Evolutionary conservation across 2,888 invertebrate species (phyloP).

Genomic region (Dicyrtoma fusca): DNA sequence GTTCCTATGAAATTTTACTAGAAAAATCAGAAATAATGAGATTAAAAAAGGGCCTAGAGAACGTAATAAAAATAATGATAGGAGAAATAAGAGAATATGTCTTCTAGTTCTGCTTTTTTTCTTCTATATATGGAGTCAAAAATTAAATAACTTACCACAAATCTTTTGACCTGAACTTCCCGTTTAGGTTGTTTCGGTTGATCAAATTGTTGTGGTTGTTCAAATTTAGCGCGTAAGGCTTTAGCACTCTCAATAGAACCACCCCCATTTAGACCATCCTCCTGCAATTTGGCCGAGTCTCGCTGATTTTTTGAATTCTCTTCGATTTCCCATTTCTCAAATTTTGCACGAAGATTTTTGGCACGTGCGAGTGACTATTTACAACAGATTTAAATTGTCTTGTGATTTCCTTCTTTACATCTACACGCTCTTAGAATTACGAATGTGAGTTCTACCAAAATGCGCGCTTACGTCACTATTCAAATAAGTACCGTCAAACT

Average conservation of each 20-base stretch:
- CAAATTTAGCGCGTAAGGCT: constrained; percentile 80
- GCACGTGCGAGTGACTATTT: constrained; percentile 69
- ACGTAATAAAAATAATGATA: not conserved
- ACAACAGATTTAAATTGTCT: constrained; percentile 1
- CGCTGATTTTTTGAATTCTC: constrained; percentile 38
- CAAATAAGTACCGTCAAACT: too few species aligned
- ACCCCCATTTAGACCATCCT: constrained; percentile 29
- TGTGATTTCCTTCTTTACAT: not conserved
- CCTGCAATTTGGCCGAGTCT: constrained; percentile 24
- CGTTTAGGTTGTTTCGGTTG: constrained; percentile 37
- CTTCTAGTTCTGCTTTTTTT: too few species aligned
- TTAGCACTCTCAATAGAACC: constrained; percentile 74
- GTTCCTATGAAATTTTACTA: too few species aligned
- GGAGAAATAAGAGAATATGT: too few species aligned
- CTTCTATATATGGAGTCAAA: too few species aligned
- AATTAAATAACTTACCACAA: constrained; percentile 75
- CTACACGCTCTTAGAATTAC: not conserved
- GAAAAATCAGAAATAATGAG: too few species aligned
- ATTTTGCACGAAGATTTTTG: constrained; percentile 80
- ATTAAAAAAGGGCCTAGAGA: not conserved
- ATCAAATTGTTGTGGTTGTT: constrained; percentile 63
- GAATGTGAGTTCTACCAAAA: too few species aligned
- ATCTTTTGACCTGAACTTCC: constrained; percentile 79
- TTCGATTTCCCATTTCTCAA: constrained; percentile 78
- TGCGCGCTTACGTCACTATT: too few species aligned